phyloP scores from a whole-genome alignment of 92 coral and sea anemone genomes.

The Metridium senile region DNA sequence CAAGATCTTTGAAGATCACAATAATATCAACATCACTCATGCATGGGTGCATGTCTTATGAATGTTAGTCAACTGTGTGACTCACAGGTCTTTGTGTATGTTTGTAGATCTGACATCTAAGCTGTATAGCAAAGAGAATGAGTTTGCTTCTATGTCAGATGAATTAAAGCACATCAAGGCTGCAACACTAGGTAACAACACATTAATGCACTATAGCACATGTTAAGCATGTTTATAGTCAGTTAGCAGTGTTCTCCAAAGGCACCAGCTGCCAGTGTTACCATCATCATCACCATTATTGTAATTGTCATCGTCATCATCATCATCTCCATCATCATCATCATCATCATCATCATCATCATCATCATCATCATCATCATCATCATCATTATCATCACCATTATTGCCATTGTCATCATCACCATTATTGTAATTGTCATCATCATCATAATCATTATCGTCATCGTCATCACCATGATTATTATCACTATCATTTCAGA shows the following conservation, averaged over 20 bases:
- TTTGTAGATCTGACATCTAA: constrained; percentile 62
- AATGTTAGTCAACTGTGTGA: too few relatives aligned
- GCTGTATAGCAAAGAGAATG: constrained; percentile 73
- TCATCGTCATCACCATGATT: not conserved
- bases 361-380: not conserved
- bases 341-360: not conserved
- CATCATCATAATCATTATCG: not conserved
- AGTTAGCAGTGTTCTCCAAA: not conserved
- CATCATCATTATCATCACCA: not conserved
- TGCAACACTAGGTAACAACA: constrained; percentile 65
- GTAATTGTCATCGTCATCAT: not conserved
- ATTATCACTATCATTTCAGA: not conserved
- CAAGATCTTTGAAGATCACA: too few relatives aligned
- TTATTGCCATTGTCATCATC: not conserved
- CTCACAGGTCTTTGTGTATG: too few relatives aligned
- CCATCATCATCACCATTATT: not conserved
- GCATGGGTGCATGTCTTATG: not conserved
- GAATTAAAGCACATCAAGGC: constrained; percentile 80
- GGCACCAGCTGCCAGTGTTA: not conserved
- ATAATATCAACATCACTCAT: not conserved
- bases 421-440: not conserved
- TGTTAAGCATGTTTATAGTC: not conserved
- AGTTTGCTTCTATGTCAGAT: constrained; percentile 71
- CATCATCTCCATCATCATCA: not conserved
- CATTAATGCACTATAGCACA: not conserved